Conservation (phyloP, 2,888 invertebrate species). For the Lasioglossum pauxillum region DNA sequence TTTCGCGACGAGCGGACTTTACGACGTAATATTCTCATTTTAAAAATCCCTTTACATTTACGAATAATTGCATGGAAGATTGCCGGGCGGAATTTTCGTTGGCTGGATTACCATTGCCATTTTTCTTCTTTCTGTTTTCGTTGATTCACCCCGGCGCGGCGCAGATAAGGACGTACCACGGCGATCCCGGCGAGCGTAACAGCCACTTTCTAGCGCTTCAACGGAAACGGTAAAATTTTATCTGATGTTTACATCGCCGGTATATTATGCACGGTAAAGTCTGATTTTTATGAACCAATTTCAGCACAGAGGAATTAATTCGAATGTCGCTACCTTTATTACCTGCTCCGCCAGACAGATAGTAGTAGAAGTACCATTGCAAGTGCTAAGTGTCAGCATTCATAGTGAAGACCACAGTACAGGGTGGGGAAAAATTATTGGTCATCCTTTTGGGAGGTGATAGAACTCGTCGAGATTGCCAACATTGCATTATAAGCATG, state of each 20-base stretch:
- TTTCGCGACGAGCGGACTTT: conserved; percentile 32
- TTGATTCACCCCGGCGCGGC: neutral
- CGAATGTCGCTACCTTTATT: neutral
- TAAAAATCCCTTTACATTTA: conserved; percentile 22
- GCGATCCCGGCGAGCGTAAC: neutral
- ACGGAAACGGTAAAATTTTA: neutral
- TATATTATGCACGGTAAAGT: neutral
- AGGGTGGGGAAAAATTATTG: too few species aligned
- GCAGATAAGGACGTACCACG: neutral
- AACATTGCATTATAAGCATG: too few species aligned
- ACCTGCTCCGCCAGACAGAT: neutral
- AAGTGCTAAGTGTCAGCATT: too few species aligned
- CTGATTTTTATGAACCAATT: neutral
- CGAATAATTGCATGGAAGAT: conserved; percentile 45
- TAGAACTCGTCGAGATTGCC: too few species aligned
- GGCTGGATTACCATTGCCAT: neutral
- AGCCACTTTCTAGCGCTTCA: neutral
- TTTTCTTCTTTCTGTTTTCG: neutral
- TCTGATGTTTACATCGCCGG: neutral
- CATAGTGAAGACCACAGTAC: too few species aligned
- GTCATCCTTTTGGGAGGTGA: too few species aligned
- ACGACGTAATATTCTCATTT: conserved; percentile 14
- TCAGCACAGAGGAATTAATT: neutral
- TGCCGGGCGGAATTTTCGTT: conserved; percentile 8
- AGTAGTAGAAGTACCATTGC: neutral